Evolutionary conservation across 2,888 invertebrate genomes (phyloP), one percentile per base, ranked within the genome.

Genomic region (Salticus scenicus): DNA sequence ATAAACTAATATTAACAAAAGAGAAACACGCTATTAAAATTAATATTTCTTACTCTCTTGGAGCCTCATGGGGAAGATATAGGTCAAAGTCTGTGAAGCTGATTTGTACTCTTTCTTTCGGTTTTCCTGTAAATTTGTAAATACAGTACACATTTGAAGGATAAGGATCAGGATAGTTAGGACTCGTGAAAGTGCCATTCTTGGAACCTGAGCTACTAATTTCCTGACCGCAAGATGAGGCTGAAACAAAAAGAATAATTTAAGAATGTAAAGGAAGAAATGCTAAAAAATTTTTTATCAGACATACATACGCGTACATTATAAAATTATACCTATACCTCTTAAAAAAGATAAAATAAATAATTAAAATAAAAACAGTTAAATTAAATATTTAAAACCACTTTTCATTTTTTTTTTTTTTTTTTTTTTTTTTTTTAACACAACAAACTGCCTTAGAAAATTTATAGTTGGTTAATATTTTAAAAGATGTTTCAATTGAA

Each of bases 81-180:
- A 96, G 93, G 92, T 95, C 95, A 92, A 97, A 96, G 91, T 96
- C 95, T 90, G 94, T 94, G 92, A 97, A 97, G 89, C 94, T 92
- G 90, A 97, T 93, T 92, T 96, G 95, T 89, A 97, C 94, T 90
- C 96, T 93, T 91, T 98, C 97, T 89, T 95, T 94, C 74, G 95
- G 95, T 88, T 95, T 93, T 69, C 97, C 97, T 90, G 95, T 95
- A 91, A 98, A 98, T 90, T 97, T 96, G 92, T 96, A 98, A 89
- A 95, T 94, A 92, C 98, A 98, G 89, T 94, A 94, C 74, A 95
- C 94, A 90, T 94, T 94, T 28, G 94, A 92, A 74, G 96, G 95
- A 92, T 96, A 97, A 73, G 95, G 94, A 83, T 94, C 94, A 14
- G 95, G 96, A 91, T 95, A 97, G 90, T 95, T 95, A 24, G 96